Conservation (phyloP, 1,140 invertebrate species). For the Drosophila pectinifera region DNA sequence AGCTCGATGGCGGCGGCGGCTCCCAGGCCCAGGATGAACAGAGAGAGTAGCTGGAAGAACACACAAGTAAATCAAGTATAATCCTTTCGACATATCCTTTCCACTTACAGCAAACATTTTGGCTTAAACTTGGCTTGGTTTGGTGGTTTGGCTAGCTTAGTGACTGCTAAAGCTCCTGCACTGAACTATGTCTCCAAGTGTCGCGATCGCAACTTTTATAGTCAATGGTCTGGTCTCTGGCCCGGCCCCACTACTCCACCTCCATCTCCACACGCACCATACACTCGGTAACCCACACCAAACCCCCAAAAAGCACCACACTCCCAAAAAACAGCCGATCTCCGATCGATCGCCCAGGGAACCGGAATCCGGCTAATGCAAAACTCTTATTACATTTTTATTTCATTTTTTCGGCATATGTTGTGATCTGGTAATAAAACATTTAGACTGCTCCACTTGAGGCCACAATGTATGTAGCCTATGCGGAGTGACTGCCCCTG, state of each 20-base stretch:
- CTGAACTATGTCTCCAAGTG: slow-evolving; percentile 81
- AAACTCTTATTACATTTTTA: slow-evolving; percentile 67
- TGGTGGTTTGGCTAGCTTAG: slow-evolving; percentile 23
- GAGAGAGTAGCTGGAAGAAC: slow-evolving; percentile 61
- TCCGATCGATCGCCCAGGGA: slow-evolving; percentile 39
- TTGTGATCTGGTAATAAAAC: slow-evolving; percentile 34
- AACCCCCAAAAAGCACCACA: slow-evolving; percentile 8
- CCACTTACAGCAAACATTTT: slow-evolving; percentile 80
- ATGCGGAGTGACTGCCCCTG: slow-evolving; percentile 37
- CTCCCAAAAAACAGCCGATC: slow-evolving; percentile 33
- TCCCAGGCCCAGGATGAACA: slow-evolving; percentile 73
- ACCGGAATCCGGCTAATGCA: slow-evolving; percentile 74
- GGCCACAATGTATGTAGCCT: slow-evolving; percentile 31
- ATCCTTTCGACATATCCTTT: slow-evolving; percentile 1
- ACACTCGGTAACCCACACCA: slow-evolving; percentile 20
- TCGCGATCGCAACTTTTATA: slow-evolving; percentile 80
- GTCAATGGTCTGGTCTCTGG: slow-evolving; percentile 26
- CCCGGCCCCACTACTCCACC: slow-evolving; percentile 32
- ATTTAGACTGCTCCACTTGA: slow-evolving; percentile 46
- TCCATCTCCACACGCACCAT: slow-evolving; percentile 37
- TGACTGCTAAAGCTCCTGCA: slow-evolving; percentile 71
- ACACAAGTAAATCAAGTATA: neutral
- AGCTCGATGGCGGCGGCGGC: slow-evolving; percentile 76
- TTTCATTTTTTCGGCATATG: slow-evolving; percentile 41
- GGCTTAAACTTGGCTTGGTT: slow-evolving; percentile 33